Conservation (phyloP, 2,888 invertebrate genomes). For the Lagria hirta region DNA sequence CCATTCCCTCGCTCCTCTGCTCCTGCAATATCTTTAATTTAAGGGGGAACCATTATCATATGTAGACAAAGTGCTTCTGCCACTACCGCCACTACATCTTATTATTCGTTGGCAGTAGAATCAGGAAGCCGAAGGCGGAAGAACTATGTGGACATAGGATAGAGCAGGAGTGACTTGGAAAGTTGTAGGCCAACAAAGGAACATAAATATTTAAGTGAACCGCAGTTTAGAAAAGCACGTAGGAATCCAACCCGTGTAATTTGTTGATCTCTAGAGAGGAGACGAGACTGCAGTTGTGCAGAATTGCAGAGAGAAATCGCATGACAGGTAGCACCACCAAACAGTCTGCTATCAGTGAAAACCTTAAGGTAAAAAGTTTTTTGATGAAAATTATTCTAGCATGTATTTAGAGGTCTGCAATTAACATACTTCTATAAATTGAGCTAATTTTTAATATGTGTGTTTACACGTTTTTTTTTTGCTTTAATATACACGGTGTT, state of each 20-base stretch:
- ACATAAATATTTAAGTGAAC: slow-evolving; percentile 27
- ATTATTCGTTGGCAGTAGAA: background rate
- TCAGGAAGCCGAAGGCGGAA: background rate
- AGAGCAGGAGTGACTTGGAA: slow-evolving; percentile 20
- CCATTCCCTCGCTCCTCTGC: background rate
- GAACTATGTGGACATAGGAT: slow-evolving; percentile 23
- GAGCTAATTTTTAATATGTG: no score
- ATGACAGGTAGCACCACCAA: no score
- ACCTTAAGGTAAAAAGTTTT: no score
- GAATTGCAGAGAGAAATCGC: slow-evolving; percentile 18
- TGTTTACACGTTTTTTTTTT: no score
- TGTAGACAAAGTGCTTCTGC: background rate
- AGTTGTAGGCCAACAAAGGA: slow-evolving; percentile 21
- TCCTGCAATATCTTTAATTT: background rate
- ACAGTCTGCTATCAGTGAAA: no score
- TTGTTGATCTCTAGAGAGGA: slow-evolving; percentile 17
- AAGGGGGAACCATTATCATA: background rate
- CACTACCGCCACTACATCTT: no score
- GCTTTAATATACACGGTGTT: no score
- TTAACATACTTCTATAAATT: no score
- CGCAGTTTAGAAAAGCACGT: slow-evolving; percentile 24
- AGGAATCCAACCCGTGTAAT: slow-evolving; percentile 24
- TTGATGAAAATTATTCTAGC: no score
- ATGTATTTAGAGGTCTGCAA: no score
- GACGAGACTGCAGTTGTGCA: slow-evolving; percentile 13